Percentiles rank a stretch among this genome's conserved stretches.
phyloP scores from a whole-genome alignment of 2,888 invertebrate species.

The Eudasyphora cyanicolor region DNA sequence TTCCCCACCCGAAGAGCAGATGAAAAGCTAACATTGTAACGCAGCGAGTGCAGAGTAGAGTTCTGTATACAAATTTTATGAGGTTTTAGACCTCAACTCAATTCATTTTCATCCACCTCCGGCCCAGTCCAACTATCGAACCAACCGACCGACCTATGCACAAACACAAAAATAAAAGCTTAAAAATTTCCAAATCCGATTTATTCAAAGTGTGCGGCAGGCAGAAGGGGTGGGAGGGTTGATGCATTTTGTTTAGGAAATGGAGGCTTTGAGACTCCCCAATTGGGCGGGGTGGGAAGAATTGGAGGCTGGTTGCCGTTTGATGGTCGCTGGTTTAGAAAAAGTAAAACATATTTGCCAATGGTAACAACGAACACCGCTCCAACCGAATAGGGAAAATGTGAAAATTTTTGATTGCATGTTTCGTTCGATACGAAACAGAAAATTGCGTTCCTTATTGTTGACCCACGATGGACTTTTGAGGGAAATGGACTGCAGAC shows the following conservation, averaged over 20 bases:
- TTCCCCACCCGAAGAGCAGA: slow-evolving; percentile 14
- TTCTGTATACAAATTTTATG: slow-evolving; percentile 60
- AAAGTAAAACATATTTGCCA: slow-evolving; percentile 61
- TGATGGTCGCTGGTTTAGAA: slow-evolving; percentile 29
- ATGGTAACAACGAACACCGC: slow-evolving; percentile 43
- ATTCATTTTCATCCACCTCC: slow-evolving; percentile 25
- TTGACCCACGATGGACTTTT: neutral
- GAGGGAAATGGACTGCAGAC: neutral
- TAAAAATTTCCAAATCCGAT: slow-evolving; percentile 58
- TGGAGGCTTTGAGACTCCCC: neutral
- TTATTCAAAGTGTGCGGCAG: slow-evolving; percentile 39
- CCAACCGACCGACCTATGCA: slow-evolving; percentile 25
- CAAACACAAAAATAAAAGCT: slow-evolving; percentile 52
- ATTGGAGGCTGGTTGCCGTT: neutral
- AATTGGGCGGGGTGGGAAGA: neutral
- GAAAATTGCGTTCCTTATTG: slow-evolving; percentile 72
- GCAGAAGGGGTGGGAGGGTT: neutral
- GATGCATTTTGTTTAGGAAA: too few species aligned
- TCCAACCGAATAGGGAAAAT: slow-evolving; percentile 70
- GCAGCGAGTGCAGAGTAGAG: slow-evolving; percentile 42
- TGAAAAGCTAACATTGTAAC: slow-evolving; percentile 43
- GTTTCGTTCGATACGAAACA: slow-evolving; percentile 70
- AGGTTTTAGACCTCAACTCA: slow-evolving; percentile 60
- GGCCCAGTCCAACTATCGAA: neutral
- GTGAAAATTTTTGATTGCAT: slow-evolving; percentile 78